Conservation (phyloP, 2,888 invertebrate species). For the Nomada fucata region DNA sequence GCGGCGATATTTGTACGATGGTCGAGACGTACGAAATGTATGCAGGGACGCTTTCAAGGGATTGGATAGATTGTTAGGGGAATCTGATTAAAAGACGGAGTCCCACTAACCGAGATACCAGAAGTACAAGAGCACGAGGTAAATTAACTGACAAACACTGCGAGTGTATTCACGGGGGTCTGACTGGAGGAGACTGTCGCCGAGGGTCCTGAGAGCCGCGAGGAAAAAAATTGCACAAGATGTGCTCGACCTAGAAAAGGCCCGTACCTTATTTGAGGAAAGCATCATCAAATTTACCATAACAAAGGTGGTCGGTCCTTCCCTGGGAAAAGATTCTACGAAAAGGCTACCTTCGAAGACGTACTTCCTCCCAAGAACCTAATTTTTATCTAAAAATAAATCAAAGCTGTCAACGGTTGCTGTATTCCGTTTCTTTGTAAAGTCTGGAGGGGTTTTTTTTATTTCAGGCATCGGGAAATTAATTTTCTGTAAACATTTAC, state of each 20-base stretch:
- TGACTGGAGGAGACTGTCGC: slow-evolving; percentile 1
- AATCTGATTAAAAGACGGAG: neutral
- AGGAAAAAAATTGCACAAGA: slow-evolving; percentile 10
- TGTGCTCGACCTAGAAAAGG: slow-evolving; percentile 11
- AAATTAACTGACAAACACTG: neutral
- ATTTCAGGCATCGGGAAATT: no score
- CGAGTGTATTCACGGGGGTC: no score
- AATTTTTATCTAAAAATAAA: no score
- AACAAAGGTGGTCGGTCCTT: neutral
- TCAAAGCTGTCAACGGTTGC: no score
- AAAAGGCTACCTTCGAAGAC: neutral
- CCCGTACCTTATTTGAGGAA: slow-evolving; percentile 8
- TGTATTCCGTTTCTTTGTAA: no score
- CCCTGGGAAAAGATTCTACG: neutral
- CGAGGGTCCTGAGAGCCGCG: slow-evolving; percentile 22
- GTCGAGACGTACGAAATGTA: no score
- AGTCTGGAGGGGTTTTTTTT: no score
- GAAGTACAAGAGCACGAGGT: neutral
- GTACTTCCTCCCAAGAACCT: neutral
- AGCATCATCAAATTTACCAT: slow-evolving; percentile 23
- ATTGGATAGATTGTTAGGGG: slow-evolving; percentile 6
- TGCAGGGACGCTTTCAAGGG: slow-evolving; percentile 2
- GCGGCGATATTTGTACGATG: neutral
- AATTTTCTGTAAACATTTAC: no score
- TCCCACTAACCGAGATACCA: no score